Percentiles rank a stretch among this genome's conserved stretches.
Conservation (phyloP, 2,797 vertebrate species). For the Lates japonicus region DNA sequence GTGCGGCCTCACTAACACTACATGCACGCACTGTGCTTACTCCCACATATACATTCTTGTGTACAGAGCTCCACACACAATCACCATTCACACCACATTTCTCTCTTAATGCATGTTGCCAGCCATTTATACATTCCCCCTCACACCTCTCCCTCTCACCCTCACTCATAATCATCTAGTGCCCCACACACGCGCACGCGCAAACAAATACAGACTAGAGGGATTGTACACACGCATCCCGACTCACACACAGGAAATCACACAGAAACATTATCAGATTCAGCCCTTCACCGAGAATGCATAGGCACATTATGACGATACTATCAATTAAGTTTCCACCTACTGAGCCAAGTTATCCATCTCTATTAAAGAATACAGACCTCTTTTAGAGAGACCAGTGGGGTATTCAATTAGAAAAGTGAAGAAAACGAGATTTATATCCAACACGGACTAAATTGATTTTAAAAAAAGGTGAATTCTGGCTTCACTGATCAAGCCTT, state of each 20-base stretch:
- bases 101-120: conserved; percentile 61
- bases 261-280: conserved; percentile 46
- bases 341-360: conserved; percentile 64
- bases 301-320: conserved; percentile 49
- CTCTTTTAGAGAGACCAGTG: conserved; percentile 52
- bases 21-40: conserved; percentile 53
- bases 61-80: conserved; percentile 28
- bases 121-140: conserved; percentile 42
- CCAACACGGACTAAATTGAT: conserved; percentile 34
- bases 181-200: conserved; percentile 23
- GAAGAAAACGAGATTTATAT: conserved; percentile 52
- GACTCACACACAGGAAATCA: neutral
- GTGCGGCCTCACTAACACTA: conserved; percentile 70
- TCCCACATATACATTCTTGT: conserved; percentile 50
- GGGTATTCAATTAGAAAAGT: conserved; percentile 60
- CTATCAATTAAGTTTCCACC: conserved; percentile 65
- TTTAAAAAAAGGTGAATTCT: conserved; percentile 29
- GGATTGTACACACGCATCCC: neutral
- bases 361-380: conserved; percentile 52
- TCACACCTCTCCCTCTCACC: conserved; percentile 32
- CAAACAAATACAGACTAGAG: conserved; percentile 1
- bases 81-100: conserved; percentile 44
- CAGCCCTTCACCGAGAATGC: conserved; percentile 41
- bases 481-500: neutral
- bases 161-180: conserved; percentile 29